Conservation (phyloP, 2,113 vertebrate species). For the Rhabdomys dilectus region DNA sequence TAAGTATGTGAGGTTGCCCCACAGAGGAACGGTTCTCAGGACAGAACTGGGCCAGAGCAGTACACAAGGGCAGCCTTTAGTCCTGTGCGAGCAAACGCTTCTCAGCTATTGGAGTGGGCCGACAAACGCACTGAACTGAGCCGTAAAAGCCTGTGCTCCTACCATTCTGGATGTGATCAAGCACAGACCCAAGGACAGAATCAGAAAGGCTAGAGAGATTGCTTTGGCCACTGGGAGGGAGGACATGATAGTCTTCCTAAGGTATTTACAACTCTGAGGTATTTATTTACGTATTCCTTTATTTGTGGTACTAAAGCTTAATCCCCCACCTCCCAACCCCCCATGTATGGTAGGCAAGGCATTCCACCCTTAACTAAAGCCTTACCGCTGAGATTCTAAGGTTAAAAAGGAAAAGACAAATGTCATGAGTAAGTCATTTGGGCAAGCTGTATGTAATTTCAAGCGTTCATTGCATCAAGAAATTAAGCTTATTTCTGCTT, state of each 20-base stretch:
- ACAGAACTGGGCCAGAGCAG: background rate
- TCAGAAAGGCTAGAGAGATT: slow-evolving; percentile 11
- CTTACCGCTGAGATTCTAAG: background rate
- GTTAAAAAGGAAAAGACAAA: slow-evolving; percentile 46
- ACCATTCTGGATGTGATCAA: slow-evolving; percentile 13
- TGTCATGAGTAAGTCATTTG: background rate
- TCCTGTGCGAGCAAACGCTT: slow-evolving; percentile 48
- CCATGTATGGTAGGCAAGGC: background rate
- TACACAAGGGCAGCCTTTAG: slow-evolving; percentile 39
- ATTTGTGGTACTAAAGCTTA: background rate
- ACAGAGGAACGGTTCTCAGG: background rate
- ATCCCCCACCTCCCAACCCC: background rate
- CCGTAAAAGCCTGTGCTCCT: background rate
- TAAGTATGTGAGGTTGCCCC: background rate
- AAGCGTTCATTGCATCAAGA: slow-evolving; percentile 46
- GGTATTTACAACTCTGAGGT: slow-evolving; percentile 20
- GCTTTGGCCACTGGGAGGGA: background rate
- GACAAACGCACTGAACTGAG: background rate
- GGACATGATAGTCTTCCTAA: background rate
- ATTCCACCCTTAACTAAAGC: background rate
- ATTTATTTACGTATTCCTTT: background rate
- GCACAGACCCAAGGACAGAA: background rate
- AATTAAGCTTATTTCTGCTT: slow-evolving; percentile 16
- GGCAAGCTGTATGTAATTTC: background rate
- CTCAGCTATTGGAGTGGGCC: slow-evolving; percentile 56